These are phyloP conservation scores for Parazoanthus atlanticus DNA, from an alignment of 92 coral and sea anemone species.

Conservation along the genomic window DNA sequence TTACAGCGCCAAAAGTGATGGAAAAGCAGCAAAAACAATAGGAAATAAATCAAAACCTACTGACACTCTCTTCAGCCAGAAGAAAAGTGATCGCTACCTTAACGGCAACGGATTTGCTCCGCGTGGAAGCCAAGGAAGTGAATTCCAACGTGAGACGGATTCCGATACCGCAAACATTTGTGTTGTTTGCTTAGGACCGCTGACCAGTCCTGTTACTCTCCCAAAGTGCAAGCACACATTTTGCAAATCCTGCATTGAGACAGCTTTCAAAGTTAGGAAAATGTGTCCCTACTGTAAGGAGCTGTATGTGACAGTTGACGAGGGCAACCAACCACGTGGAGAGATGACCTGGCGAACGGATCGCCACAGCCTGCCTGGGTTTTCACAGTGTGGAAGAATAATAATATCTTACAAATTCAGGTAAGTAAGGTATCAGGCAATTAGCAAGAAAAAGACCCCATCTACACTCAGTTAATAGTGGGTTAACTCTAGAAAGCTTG, in stretches of 20 bases:
- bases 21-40: background rate
- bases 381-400: conserved; percentile 41
- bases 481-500: too few relatives aligned
- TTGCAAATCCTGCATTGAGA: conserved; percentile 64
- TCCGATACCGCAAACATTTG: conserved; percentile 27
- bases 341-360: conserved; percentile 56
- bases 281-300: conserved; percentile 63
- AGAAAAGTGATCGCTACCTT: background rate
- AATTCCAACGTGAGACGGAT: background rate
- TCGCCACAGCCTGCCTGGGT: conserved; percentile 62
- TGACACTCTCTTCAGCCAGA: background rate
- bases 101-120: background rate
- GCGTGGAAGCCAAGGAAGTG: background rate
- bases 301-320: conserved; percentile 14
- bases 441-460: too few relatives aligned
- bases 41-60: background rate
- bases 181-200: conserved; percentile 52
- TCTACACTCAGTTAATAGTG: too few relatives aligned
- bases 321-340: conserved; percentile 46
- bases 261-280: conserved; percentile 38
- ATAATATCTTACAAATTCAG: conserved; percentile 51
- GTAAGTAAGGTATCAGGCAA: background rate
- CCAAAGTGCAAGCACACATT: conserved; percentile 71
- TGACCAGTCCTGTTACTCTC: conserved; percentile 59
- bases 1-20: background rate